Evolutionary conservation across 2,113 vertebrate species (phyloP).

Genomic region (Cnemophilus loriae): DNA sequence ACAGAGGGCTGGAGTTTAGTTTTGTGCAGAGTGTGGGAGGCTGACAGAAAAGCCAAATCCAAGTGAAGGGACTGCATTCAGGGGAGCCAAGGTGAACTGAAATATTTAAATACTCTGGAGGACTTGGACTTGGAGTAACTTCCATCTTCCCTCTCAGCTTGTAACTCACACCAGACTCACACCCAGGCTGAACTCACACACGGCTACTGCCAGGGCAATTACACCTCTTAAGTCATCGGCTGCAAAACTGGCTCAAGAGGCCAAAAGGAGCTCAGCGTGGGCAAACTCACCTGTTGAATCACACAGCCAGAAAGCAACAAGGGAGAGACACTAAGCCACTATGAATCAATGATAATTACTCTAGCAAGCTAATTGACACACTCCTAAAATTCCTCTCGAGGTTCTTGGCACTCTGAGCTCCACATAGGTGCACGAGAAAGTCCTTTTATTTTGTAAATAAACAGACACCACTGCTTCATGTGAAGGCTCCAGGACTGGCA

Average conservation of each 20-base stretch:
- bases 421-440: neutral
- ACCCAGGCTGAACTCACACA: constrained; percentile 32
- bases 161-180: neutral
- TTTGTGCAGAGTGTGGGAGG: constrained; percentile 34
- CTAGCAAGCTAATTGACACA: neutral
- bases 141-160: constrained; percentile 20
- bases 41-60: neutral
- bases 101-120: constrained; percentile 12
- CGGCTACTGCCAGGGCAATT: neutral
- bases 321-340: neutral
- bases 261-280: neutral
- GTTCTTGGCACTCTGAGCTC: neutral
- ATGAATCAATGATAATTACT: neutral
- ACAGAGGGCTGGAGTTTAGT: constrained; percentile 31
- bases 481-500: neutral
- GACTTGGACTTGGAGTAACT: neutral
- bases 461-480: neutral
- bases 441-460: neutral
- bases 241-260: neutral
- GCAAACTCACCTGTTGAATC: constrained; percentile 7
- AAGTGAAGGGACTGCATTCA: neutral
- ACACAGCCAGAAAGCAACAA: neutral
- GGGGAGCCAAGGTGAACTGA: neutral
- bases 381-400: neutral
- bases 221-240: neutral